Evolutionary conservation across 2,888 invertebrate species (phyloP).

Genomic region (Drosophila ustulata): DNA sequence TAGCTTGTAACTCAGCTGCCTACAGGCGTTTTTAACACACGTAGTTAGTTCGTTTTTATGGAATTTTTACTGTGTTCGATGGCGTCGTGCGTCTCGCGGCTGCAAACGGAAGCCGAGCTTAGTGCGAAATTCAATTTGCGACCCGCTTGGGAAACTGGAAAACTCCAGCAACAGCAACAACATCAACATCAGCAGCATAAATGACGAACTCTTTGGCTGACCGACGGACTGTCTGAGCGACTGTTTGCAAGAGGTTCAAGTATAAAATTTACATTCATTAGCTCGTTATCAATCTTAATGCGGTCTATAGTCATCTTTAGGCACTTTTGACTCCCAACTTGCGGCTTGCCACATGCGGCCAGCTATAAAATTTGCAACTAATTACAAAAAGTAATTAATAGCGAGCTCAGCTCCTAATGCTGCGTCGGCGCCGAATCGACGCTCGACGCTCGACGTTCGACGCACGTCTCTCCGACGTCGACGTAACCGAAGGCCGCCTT

Average conservation of each 20-base stretch:
- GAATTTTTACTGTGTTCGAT: slow-evolving; percentile 50
- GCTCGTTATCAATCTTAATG: slow-evolving; percentile 82
- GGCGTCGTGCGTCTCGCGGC: slow-evolving; percentile 21
- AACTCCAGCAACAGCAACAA: slow-evolving; percentile 35
- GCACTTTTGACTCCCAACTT: slow-evolving; percentile 41
- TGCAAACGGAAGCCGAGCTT: slow-evolving; percentile 74
- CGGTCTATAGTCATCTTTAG: slow-evolving; percentile 54
- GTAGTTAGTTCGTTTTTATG: slow-evolving; percentile 29
- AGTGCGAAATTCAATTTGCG: slow-evolving; percentile 75
- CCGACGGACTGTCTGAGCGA: slow-evolving; percentile 31
- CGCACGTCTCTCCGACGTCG: slow-evolving; percentile 1
- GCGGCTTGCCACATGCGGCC: slow-evolving; percentile 50
- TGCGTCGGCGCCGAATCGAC: slow-evolving; percentile 45
- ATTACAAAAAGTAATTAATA: slow-evolving; percentile 83
- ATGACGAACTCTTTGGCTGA: slow-evolving; percentile 39
- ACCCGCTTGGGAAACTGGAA: slow-evolving; percentile 40
- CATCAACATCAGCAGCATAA: slow-evolving; percentile 34
- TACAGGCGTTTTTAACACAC: neutral
- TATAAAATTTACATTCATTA: slow-evolving; percentile 84
- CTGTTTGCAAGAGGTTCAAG: slow-evolving; percentile 40
- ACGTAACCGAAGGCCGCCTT: slow-evolving; percentile 4
- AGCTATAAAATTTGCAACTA: slow-evolving; percentile 72
- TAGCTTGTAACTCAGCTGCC: slow-evolving; percentile 7
- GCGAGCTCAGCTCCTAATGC: slow-evolving; percentile 66
- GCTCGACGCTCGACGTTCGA: slow-evolving; percentile 2